Evolutionary conservation across 2,113 vertebrate genomes (phyloP).

Genomic region (Bubalus kerabau): DNA sequence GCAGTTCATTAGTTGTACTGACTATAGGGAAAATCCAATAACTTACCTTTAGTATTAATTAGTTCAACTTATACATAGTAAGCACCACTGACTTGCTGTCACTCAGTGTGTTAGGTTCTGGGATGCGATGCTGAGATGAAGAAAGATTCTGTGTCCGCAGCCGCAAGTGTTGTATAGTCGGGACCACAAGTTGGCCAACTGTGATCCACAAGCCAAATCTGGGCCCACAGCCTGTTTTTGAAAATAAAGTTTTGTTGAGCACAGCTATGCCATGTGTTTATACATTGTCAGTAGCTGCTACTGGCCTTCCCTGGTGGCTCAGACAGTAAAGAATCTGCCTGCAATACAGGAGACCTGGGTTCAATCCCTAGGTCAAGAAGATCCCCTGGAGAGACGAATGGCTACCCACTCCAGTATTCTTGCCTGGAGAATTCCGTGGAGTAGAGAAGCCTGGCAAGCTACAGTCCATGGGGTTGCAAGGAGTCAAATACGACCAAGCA

Average conservation of each 20-base stretch:
- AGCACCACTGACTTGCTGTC: background rate
- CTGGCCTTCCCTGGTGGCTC: background rate
- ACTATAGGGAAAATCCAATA: background rate
- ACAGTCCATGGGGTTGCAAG: background rate
- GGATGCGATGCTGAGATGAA: fast-evolving
- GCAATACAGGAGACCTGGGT: background rate
- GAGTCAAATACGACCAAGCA: background rate
- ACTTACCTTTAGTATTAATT: background rate
- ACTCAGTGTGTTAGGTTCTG: background rate
- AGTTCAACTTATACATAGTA: background rate
- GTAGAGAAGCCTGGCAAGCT: background rate
- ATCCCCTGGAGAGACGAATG: background rate
- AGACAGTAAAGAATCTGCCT: background rate
- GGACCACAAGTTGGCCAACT: background rate
- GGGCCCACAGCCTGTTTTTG: background rate
- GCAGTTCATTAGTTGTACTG: no score
- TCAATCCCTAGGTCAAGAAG: background rate
- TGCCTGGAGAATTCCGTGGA: background rate
- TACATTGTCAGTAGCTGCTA: background rate
- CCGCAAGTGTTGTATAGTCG: background rate
- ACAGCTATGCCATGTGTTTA: background rate
- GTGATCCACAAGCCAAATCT: no score
- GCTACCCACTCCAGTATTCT: background rate
- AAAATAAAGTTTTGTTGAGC: background rate
- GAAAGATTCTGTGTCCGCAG: background rate